Evolutionary conservation across 2,113 vertebrate species (phyloP).

Genomic region (Camelus bactrianus): DNA sequence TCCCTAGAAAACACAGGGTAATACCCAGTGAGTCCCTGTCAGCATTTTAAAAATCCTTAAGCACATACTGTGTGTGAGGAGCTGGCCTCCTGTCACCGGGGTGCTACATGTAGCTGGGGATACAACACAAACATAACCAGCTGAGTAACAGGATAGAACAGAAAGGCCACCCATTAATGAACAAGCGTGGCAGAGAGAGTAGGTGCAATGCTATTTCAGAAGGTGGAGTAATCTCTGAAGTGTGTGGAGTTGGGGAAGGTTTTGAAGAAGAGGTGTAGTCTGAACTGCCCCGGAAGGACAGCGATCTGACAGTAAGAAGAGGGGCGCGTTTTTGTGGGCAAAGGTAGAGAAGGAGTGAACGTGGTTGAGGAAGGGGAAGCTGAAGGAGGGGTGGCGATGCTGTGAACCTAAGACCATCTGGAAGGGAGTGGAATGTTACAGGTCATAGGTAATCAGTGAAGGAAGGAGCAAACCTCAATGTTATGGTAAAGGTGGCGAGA

Average conservation of each 20-base stretch:
- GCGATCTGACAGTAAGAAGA: not conserved
- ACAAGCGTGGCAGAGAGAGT: not conserved
- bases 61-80: not conserved
- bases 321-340: not conserved
- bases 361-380: accelerated
- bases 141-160: not conserved
- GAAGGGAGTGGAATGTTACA: not conserved
- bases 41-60: not conserved
- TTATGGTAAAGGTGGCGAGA: not conserved
- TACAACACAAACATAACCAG: not conserved
- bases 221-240: not conserved
- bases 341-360: no score
- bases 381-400: accelerated
- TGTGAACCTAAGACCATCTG: not conserved
- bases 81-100: not conserved
- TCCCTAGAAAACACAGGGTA: not conserved
- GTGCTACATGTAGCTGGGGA: not conserved
- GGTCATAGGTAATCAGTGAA: not conserved
- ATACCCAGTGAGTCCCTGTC: not conserved
- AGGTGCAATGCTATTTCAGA: not conserved
- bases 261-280: not conserved
- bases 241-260: not conserved
- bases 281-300: not conserved
- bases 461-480: not conserved
- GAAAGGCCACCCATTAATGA: not conserved